A percentile compares a stretch with the other conserved stretches of the same genome.
Conservation (phyloP, 2,113 vertebrate species). For the Misgurnus mizolepis region DNA sequence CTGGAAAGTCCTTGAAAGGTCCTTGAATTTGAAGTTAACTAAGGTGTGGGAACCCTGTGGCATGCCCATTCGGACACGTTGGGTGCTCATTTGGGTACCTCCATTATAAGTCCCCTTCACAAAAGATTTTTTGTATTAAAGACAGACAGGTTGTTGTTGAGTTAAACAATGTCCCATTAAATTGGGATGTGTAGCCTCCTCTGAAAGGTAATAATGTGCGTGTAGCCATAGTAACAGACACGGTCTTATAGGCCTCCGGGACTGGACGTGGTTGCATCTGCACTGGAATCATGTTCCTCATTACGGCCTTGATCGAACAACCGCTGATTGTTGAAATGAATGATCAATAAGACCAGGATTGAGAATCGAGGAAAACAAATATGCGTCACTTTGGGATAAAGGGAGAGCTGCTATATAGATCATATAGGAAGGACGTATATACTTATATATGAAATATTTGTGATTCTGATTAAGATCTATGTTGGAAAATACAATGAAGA, state of each 20-base stretch:
- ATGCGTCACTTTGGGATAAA: not conserved
- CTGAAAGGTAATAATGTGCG: not conserved
- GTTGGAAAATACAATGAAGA: not conserved
- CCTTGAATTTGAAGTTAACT: no score
- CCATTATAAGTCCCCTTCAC: not conserved
- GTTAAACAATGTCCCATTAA: not conserved
- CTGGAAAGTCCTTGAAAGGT: no score
- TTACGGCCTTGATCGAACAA: conserved; percentile 26
- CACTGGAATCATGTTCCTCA: conserved; percentile 30
- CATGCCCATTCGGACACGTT: no score
- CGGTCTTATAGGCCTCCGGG: conserved; percentile 1
- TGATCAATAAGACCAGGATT: conserved; percentile 21
- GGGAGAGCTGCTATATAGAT: not conserved
- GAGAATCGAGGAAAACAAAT: not conserved
- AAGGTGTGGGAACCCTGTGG: no score
- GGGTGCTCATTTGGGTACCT: no score
- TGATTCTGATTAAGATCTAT: conserved; percentile 5
- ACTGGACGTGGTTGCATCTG: not conserved
- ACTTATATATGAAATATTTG: not conserved
- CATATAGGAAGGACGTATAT: not conserved
- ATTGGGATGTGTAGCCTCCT: not conserved
- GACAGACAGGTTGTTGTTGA: not conserved
- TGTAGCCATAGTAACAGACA: conserved; percentile 21
- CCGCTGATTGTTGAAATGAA: conserved; percentile 42
- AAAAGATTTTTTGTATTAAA: no score